phyloP scores from a whole-genome alignment of 2,113 vertebrate species.

The Circaetus cinerascens region DNA sequence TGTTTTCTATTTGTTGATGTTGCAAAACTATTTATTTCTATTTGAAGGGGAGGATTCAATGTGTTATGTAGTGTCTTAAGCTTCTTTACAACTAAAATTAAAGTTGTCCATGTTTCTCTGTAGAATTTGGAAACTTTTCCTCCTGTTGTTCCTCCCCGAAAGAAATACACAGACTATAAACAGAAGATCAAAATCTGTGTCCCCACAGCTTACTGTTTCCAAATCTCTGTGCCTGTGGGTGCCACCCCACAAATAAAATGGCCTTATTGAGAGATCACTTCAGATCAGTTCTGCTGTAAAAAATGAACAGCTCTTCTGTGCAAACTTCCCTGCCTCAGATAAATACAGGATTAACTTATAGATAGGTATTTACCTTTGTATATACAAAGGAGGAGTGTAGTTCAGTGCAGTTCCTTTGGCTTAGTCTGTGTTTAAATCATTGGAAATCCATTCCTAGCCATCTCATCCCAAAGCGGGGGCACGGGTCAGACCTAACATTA shows the following conservation, averaged over 20 bases:
- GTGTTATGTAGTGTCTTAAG: not conserved
- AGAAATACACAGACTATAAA: not conserved
- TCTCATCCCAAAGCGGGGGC: not conserved
- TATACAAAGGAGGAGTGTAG: not conserved
- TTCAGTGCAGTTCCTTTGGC: not conserved
- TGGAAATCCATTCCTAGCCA: not conserved
- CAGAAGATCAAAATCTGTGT: not conserved
- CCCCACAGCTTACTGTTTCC: not conserved
- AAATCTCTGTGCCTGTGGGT: not conserved
- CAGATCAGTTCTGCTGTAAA: not conserved
- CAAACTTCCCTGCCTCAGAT: not conserved
- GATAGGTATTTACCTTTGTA: not conserved
- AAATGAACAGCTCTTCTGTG: not conserved
- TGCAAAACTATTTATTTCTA: not conserved
- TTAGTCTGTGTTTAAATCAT: not conserved
- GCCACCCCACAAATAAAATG: not conserved
- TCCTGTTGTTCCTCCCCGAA: not conserved
- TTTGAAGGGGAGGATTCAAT: not conserved
- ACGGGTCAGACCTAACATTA: not conserved
- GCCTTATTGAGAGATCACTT: not conserved
- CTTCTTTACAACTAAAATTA: not conserved
- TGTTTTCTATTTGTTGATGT: not conserved
- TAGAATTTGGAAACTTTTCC: not conserved
- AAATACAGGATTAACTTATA: not conserved
- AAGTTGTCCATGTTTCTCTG: not conserved